Conservation (phyloP, 2,888 invertebrate species). For the Leptinotarsa juncta region DNA sequence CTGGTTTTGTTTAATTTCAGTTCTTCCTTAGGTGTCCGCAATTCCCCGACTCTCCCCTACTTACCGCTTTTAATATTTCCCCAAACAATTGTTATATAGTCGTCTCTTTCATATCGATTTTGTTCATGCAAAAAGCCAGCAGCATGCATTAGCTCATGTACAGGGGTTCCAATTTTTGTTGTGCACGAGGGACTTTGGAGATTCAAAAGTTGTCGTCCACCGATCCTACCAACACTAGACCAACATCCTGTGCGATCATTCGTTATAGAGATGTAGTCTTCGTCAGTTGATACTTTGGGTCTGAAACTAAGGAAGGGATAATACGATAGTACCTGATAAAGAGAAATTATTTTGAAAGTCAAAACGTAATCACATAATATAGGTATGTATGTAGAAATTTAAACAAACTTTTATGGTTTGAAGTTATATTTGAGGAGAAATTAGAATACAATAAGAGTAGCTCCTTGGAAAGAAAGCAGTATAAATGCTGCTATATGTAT, state of each 20-base stretch:
- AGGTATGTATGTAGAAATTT: no score
- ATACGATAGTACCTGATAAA: no score
- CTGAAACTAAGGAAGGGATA: conserved; percentile 68
- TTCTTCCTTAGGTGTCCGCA: no score
- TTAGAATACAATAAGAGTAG: no score
- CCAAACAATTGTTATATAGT: conserved; percentile 69
- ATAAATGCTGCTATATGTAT: no score
- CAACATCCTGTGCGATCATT: conserved; percentile 82
- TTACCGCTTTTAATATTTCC: conserved; percentile 76
- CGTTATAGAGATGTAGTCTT: conserved; percentile 77
- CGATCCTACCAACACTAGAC: conserved; percentile 82
- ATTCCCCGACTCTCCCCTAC: conserved; percentile 13
- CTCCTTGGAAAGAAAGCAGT: no score
- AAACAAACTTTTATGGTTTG: no score
- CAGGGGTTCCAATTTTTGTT: conserved; percentile 72
- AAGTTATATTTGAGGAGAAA: no score
- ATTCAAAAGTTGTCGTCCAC: conserved; percentile 71
- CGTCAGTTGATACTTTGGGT: conserved; percentile 71
- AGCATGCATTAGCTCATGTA: conserved; percentile 85
- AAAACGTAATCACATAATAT: no score
- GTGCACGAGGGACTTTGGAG: conserved; percentile 74
- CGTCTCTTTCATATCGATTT: conserved; percentile 71
- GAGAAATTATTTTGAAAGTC: no score
- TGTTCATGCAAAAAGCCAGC: conserved; percentile 86
- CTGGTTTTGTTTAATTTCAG: no score